A percentile compares a stretch with the other conserved stretches of the same genome.
Evolutionary conservation across 2,888 invertebrate species (phyloP).

Genomic region (Eupithecia subfuscata): DNA sequence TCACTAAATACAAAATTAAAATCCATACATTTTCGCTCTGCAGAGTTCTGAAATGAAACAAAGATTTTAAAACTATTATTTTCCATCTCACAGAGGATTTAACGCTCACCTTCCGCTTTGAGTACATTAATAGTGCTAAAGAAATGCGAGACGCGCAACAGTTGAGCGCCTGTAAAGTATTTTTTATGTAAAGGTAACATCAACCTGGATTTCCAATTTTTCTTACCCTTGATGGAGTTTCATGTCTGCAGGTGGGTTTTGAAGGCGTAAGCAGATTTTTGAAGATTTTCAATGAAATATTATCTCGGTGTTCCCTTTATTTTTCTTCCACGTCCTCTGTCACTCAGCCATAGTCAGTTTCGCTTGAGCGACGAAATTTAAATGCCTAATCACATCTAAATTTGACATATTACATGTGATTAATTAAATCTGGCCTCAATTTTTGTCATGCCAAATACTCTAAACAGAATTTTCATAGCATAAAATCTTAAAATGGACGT

Average conservation of each 20-base stretch:
- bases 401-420: too few species aligned
- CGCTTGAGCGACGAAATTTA: too few species aligned
- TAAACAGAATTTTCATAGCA: neutral
- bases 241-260: neutral
- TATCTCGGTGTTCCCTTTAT: too few species aligned
- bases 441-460: neutral
- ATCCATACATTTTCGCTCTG: neutral
- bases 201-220: neutral
- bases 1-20: neutral
- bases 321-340: neutral
- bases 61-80: slow-evolving; percentile 24
- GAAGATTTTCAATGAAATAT: neutral
- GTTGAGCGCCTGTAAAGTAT: slow-evolving; percentile 6
- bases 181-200: neutral
- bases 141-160: slow-evolving; percentile 18
- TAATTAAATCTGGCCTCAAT: neutral
- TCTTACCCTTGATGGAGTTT: neutral
- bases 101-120: slow-evolving; percentile 11
- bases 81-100: slow-evolving; percentile 15
- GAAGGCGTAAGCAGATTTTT: neutral
- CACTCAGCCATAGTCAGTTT: too few species aligned
- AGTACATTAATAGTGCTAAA: slow-evolving; percentile 20
- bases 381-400: too few species aligned
- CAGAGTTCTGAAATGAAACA: slow-evolving; percentile 14
- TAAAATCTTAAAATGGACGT: neutral